These are phyloP conservation scores for Dendroctonus valens DNA, from an alignment of 1,140 invertebrate genomes.

Conservation along the genomic window DNA sequence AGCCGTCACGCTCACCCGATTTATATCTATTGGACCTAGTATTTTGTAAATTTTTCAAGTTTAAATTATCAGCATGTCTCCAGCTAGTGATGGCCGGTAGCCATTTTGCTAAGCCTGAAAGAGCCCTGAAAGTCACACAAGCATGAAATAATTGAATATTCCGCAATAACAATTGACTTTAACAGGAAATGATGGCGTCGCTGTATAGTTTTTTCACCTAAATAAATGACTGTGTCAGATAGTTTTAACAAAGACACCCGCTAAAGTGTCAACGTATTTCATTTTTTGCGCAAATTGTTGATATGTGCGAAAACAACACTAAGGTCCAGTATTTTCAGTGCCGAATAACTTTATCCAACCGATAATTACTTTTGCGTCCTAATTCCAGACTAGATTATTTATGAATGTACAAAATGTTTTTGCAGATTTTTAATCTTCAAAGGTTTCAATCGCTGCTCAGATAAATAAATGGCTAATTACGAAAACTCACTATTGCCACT, in stretches of 20 bases:
- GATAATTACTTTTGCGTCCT: too few species aligned
- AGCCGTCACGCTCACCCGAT: too few species aligned
- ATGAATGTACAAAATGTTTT: too few species aligned
- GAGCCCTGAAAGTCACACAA: conserved; percentile 39
- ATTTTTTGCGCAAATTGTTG: too few species aligned
- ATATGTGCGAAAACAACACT: too few species aligned
- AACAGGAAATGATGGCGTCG: conserved; percentile 46
- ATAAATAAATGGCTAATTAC: background rate
- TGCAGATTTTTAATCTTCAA: too few species aligned
- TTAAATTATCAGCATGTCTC: background rate
- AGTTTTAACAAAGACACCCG: background rate
- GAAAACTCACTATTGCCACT: conserved; percentile 7
- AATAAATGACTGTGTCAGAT: conserved; percentile 12
- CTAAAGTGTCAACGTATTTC: too few species aligned
- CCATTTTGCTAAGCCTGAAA: conserved; percentile 19
- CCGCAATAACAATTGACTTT: conserved; percentile 46
- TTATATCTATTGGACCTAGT: too few species aligned
- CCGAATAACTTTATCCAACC: too few species aligned
- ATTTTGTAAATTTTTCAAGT: background rate
- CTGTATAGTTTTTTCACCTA: conserved; percentile 33
- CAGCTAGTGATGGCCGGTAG: background rate
- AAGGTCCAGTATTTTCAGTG: too few species aligned
- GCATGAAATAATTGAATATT: conserved; percentile 46
- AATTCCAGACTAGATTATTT: too few species aligned
- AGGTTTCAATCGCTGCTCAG: too few species aligned